phyloP scores from a whole-genome alignment of 2,797 vertebrate genomes.

The Poeciliopsis infans region DNA sequence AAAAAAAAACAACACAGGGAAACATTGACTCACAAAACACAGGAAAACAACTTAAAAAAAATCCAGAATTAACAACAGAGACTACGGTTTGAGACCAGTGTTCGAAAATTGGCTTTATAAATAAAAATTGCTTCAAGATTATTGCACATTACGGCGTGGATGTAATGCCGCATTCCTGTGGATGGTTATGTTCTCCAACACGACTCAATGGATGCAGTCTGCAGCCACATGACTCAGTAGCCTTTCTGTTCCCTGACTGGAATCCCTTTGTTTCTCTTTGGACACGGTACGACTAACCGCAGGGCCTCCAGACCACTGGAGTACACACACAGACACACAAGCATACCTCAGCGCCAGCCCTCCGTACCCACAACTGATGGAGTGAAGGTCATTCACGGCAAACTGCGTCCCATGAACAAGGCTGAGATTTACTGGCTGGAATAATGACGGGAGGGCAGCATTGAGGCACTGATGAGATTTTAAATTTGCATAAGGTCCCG shows the following conservation, averaged over 20 bases:
- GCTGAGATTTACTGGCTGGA: slow-evolving; percentile 35
- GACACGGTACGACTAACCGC: slow-evolving; percentile 52
- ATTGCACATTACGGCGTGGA: not conserved
- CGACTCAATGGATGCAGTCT: slow-evolving; percentile 30
- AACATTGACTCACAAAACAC: not conserved
- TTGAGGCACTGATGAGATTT: slow-evolving; percentile 18
- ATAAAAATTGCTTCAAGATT: not conserved
- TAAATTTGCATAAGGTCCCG: slow-evolving; percentile 47
- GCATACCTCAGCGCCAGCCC: slow-evolving; percentile 48
- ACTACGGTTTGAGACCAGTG: not conserved
- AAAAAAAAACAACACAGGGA: not conserved
- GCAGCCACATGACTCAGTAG: slow-evolving; percentile 44
- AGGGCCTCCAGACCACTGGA: slow-evolving; percentile 48
- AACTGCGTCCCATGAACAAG: slow-evolving; percentile 25
- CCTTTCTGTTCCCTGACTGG: slow-evolving; percentile 31
- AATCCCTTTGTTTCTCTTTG: slow-evolving; percentile 56
- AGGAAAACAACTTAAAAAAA: not conserved
- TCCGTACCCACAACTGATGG: slow-evolving; percentile 20
- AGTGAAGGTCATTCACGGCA: slow-evolving; percentile 29
- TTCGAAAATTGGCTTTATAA: not conserved
- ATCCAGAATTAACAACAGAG: not conserved
- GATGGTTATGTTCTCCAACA: slow-evolving; percentile 32
- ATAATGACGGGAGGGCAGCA: slow-evolving; percentile 10
- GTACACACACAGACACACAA: slow-evolving; percentile 57
- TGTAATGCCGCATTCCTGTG: slow-evolving; percentile 10